Percentiles rank a stretch among this genome's conserved stretches.
Evolutionary conservation across 1,140 invertebrate genomes (phyloP).

Genomic region (Drosophila sp.): DNA sequence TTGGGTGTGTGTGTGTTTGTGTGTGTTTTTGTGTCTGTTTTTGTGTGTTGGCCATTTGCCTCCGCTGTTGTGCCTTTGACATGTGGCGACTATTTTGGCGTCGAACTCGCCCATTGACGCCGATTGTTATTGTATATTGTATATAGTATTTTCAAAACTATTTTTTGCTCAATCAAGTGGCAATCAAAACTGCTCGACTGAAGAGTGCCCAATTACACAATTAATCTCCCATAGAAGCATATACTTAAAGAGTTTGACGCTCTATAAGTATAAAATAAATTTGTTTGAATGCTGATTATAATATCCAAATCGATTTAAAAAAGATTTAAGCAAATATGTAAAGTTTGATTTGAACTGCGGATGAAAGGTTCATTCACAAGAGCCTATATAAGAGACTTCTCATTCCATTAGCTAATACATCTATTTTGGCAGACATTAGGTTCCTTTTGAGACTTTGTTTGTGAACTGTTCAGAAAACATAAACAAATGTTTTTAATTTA

Average conservation of each 20-base stretch:
- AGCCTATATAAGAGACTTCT: too few relatives aligned
- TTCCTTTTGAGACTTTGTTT: too few relatives aligned
- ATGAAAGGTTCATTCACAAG: too few relatives aligned
- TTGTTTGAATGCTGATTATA: too few relatives aligned
- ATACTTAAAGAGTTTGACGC: neutral
- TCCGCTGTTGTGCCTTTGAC: constrained; percentile 37
- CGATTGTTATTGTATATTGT: constrained; percentile 7
- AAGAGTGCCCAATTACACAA: neutral
- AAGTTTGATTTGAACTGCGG: too few relatives aligned
- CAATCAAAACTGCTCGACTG: neutral
- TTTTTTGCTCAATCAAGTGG: constrained; percentile 1
- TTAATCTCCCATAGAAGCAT: neutral
- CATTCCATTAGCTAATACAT: too few relatives aligned
- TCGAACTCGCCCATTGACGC: constrained; percentile 11
- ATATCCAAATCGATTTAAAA: too few relatives aligned
- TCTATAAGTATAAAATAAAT: too few relatives aligned
- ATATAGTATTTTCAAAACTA: constrained; percentile 9
- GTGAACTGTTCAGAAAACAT: too few relatives aligned
- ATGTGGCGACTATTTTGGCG: constrained; percentile 31
- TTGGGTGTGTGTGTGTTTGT: constrained; percentile 9
- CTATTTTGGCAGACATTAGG: too few relatives aligned
- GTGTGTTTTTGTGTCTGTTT: neutral
- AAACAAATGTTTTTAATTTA: neutral
- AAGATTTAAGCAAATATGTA: too few relatives aligned
- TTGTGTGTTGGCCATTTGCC: constrained; percentile 25